Evolutionary conservation across 2,797 vertebrate species (phyloP), one percentile per base, ranked within the genome.

Genomic region (Scolopax bukidnonensis): DNA sequence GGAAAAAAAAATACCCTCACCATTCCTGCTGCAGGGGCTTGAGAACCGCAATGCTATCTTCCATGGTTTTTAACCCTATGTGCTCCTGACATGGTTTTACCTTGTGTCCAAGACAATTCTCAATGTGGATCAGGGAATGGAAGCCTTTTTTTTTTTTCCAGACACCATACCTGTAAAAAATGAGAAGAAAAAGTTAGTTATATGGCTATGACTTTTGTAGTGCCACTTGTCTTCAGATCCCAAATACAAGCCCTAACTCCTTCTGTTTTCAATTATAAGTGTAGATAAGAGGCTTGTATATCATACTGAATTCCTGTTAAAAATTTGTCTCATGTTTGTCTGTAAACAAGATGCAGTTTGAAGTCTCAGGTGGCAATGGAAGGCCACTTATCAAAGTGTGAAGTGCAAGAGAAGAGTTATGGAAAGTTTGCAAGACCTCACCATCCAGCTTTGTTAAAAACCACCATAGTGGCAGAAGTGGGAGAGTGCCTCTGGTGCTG

Each of bases 21-120:
- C 1, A 3, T 76, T 82, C 9, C 25, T 60, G 32, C 28, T 60
- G 4, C 8, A 19, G 11, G 7, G 4, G 3, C 32, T 81, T 82
- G 43, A 45, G 38, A 70, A 84, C 4, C 1, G 2, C 11, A 21
- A 0, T 56, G 12, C 7, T 45, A 4, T 77, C 5, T 13, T 40
- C 28, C 19, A 11, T 63, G 9, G 1, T 7, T 38, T 56, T 86
- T 75, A 80, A 54, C 21, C 23, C 18, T 68, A 12, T 1, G 0
- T 73, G n/a, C 6, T 85, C 25, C 27, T 73, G 30, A 30, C 24
- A 36, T 61, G 30, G 4, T 65, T 73, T 59, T 90, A 73, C 53
- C 40, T 20, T 33, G 11, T 13, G 3, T 60, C 41, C 18, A 64
- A 38, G 50, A 40, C 3, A 84, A 65, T 43, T 69, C 20, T 32